Conservation (phyloP, 2,888 invertebrate genomes). For the Neuroscelio doddi region DNA sequence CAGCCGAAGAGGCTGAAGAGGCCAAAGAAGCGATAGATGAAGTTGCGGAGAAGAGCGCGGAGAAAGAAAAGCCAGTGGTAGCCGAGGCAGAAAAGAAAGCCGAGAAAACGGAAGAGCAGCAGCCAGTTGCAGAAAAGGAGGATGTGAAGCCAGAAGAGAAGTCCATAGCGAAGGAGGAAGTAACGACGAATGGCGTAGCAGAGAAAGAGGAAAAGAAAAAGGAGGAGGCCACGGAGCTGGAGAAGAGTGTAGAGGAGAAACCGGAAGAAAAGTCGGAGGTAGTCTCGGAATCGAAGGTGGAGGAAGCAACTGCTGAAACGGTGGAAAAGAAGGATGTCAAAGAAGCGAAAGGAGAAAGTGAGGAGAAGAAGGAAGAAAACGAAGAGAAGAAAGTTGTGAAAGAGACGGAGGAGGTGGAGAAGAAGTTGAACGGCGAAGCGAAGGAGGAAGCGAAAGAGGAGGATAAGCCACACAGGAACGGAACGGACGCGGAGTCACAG, state of each 20-base stretch:
- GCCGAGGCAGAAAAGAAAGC: conserved; percentile 10
- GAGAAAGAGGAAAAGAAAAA: conserved; percentile 17
- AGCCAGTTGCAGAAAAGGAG: conserved; percentile 33
- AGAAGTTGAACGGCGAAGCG: conserved; percentile 58
- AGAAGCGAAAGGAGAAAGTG: conserved; percentile 18
- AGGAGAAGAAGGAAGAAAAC: conserved; percentile 22
- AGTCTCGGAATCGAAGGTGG: conserved; percentile 27
- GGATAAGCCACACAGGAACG: conserved; percentile 65
- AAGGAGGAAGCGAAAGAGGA: conserved; percentile 48
- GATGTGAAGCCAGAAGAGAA: conserved; percentile 40
- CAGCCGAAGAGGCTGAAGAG: conserved; percentile 19
- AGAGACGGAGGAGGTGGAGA: conserved; percentile 49
- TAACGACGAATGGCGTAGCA: conserved; percentile 10
- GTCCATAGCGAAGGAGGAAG: conserved; percentile 18
- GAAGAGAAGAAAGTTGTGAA: conserved; percentile 8
- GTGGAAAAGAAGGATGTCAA: conserved; percentile 13
- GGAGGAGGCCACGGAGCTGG: conserved; percentile 15
- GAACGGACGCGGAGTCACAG: conserved; percentile 59
- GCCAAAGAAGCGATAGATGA: conserved; percentile 27
- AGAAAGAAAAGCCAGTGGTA: conserved; percentile 18
- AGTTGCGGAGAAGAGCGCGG: conserved; percentile 6
- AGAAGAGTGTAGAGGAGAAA: conserved; percentile 9
- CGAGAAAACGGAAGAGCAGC: conserved; percentile 28
- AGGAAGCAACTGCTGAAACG: conserved; percentile 19
- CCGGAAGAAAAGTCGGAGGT: conserved; percentile 18